These are phyloP conservation scores for Exocentrus adspersus DNA, from an alignment of 2,888 invertebrate species.

Conservation along the genomic window DNA sequence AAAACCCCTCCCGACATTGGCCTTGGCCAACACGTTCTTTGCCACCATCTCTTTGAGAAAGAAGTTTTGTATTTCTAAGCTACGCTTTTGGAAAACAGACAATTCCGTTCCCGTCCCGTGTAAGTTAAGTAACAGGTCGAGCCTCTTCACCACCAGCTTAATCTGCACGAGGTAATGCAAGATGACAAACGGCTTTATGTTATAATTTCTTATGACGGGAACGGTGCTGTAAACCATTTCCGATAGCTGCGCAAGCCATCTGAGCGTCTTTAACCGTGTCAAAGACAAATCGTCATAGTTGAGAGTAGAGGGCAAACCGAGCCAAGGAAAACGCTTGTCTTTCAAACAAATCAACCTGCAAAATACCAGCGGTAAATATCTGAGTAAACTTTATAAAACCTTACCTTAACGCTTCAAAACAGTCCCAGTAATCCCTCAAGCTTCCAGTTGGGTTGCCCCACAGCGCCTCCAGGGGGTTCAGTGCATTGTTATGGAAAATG, in stretches of 20 bases:
- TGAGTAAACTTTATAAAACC: neutral
- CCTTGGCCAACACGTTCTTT: slow-evolving; percentile 52
- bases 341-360: slow-evolving; percentile 50
- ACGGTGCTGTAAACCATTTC: slow-evolving; percentile 54
- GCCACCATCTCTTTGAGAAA: slow-evolving; percentile 56
- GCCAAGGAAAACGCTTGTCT: slow-evolving; percentile 56
- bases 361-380: neutral
- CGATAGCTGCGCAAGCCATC: slow-evolving; percentile 54
- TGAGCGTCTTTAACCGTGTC: slow-evolving; percentile 53
- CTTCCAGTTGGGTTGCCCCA: slow-evolving; percentile 51
- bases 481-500: slow-evolving; percentile 49
- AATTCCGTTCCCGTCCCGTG: slow-evolving; percentile 44
- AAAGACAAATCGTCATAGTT: slow-evolving; percentile 54
- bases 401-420: slow-evolving; percentile 58
- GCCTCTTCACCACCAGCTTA: slow-evolving; percentile 51
- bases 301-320: slow-evolving; percentile 48
- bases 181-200: slow-evolving; percentile 55
- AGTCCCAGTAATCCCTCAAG: slow-evolving; percentile 57
- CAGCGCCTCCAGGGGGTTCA: slow-evolving; percentile 53
- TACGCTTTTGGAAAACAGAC: slow-evolving; percentile 53
- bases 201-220: slow-evolving; percentile 47
- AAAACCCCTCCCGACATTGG: slow-evolving; percentile 54
- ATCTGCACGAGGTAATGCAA: slow-evolving; percentile 56
- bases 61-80: slow-evolving; percentile 55
- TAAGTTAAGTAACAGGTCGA: slow-evolving; percentile 50